Evolutionary conservation across 1,140 invertebrate species (phyloP), one percentile per base, ranked within the genome.

Genomic region (Venustaconcha ellipsiformis): DNA sequence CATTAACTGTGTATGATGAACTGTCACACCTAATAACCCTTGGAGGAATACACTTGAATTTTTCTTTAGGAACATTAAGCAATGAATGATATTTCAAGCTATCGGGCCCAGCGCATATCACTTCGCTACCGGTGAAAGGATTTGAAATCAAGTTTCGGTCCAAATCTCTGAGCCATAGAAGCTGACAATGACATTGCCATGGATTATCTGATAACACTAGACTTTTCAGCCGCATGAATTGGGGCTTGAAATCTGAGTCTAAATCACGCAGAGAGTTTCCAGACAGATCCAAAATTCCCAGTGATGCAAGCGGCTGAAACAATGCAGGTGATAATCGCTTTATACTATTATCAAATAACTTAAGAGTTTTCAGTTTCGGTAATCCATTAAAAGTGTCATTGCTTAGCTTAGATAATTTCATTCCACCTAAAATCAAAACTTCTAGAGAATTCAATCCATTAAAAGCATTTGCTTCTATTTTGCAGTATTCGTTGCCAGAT

Each of bases 11-110:
- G 60, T 77, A 77, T 55, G 18, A n/a, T 20, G 58, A 23, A 13
- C 57, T 37, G 23, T 77, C 63, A 66, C 75, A 77, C 60, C 63
- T 57, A 15, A 77, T 20, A 48, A 77, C 65, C 55, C 72, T 72
- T 57, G 75, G 75, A 18, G 75, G 70, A 68, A 77, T 77, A n/a
- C 75, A 77, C 30, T 62, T 55, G 55, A 72, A 77, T 13, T 77
- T 58, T 0, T 56, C 26, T 30, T 77, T 55, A 48, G 75, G 75
- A 60, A 77, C 65, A 57, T 71, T 77, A 5, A 77, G 56, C 30
- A 72, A 77, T 12, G 75, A 77, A 13, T 58, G 30, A 57, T 59
- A 77, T 67, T 55, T 65, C 12, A 77, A 57, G 11, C 23, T 67
- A 14, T n/a, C 8, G 17, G 75, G 75, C 30, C 75, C 75, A 55